Evolutionary conservation across 2,888 invertebrate species (phyloP).

Genomic region (Catocala fraxini): DNA sequence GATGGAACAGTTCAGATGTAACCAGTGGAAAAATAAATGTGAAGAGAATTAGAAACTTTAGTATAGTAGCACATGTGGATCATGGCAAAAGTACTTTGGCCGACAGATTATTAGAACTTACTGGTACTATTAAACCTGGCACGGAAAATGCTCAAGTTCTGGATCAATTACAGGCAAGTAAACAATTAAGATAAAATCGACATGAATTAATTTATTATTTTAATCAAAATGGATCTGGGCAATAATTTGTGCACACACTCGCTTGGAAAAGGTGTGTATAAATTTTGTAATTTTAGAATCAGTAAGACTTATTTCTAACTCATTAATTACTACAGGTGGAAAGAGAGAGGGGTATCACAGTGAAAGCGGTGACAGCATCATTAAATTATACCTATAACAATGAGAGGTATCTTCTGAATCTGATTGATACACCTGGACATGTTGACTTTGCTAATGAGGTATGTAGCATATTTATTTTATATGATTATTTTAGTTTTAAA

Average conservation of each 20-base stretch:
- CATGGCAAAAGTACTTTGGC: constrained; percentile 99
- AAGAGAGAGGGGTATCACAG: constrained; percentile 98
- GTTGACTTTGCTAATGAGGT: constrained; percentile 99
- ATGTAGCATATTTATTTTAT: constrained; percentile 15
- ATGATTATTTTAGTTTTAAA: too few species aligned
- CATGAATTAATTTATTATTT: too few species aligned
- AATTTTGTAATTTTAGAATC: too few species aligned
- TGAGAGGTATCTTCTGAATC: constrained; percentile 94
- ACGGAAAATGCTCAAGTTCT: constrained; percentile 91
- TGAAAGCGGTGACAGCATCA: constrained; percentile 98
- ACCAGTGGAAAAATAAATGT: constrained; percentile 57
- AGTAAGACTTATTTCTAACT: too few species aligned
- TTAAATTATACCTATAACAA: constrained; percentile 92
- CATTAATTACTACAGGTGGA: constrained; percentile 90
- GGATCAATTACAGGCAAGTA: constrained; percentile 90
- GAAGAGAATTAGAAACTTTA: constrained; percentile 94
- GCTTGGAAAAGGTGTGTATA: too few species aligned
- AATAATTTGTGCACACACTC: too few species aligned
- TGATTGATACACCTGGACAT: constrained; percentile 99
- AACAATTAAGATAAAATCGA: not conserved
- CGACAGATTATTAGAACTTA: constrained; percentile 97
- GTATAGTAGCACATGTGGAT: constrained; percentile 99
- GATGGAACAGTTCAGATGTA: constrained; percentile 61
- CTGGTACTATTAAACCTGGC: constrained; percentile 92
- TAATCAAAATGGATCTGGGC: too few species aligned